Evolutionary conservation across 1,140 invertebrate genomes (phyloP).

Genomic region (Rhyzopertha dominica): DNA sequence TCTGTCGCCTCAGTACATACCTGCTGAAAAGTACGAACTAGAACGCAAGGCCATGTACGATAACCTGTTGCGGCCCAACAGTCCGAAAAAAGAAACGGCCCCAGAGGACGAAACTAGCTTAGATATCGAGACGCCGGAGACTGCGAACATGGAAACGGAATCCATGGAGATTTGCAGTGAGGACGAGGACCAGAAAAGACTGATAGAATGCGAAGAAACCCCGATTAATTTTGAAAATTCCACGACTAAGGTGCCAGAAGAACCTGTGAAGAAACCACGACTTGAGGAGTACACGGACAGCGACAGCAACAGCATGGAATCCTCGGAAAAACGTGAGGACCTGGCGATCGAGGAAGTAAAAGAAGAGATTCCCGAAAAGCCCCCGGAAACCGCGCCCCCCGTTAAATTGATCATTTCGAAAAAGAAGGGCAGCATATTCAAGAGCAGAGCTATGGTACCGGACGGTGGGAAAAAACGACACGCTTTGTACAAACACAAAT

Average conservation of each 20-base stretch:
- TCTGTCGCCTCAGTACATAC: constrained; percentile 43
- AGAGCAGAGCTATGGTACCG: constrained; percentile 67
- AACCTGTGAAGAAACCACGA: constrained; percentile 12
- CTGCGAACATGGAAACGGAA: neutral
- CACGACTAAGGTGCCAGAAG: constrained; percentile 18
- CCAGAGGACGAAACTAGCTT: neutral
- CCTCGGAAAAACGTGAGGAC: constrained; percentile 34
- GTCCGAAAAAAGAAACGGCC: constrained; percentile 19
- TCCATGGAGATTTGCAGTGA: neutral
- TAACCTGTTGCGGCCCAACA: constrained; percentile 38
- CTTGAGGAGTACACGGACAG: constrained; percentile 32
- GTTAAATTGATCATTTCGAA: constrained; percentile 63
- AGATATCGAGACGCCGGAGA: neutral
- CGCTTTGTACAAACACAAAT: constrained; percentile 82
- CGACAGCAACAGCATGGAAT: constrained; percentile 35
- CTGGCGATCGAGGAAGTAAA: constrained; percentile 29
- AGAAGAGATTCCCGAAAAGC: neutral
- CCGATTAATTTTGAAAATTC: too few species aligned
- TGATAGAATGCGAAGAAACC: too few species aligned
- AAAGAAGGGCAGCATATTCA: constrained; percentile 86
- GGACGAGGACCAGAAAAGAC: too few species aligned
- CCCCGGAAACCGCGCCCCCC: constrained; percentile 35
- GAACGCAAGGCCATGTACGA: constrained; percentile 43
- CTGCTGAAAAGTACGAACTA: constrained; percentile 44
- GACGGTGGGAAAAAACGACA: constrained; percentile 73